Base-by-base conservation (phyloP, 2,888 invertebrate species). In the Dermolepida albohirtum region DNA sequence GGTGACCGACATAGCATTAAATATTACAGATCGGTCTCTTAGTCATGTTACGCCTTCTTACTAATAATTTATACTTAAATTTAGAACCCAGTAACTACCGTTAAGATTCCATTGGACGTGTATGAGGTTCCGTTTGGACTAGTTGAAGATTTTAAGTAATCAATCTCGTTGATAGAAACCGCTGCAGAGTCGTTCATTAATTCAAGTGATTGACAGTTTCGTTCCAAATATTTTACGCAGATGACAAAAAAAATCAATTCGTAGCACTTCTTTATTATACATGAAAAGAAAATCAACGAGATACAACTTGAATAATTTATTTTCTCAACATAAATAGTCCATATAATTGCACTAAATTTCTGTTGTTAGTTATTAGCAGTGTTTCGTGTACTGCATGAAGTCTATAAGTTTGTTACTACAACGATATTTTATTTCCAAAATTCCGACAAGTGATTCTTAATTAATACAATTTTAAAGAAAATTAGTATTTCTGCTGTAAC, bases 1-100 rank as follows among this genome's bases (percentile, higher is more conserved):
- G 55, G 57, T 66, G 47, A 66, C 49, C 57, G 66, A 57, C 55
- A 55, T 66, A 66, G 57, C 49, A 49, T 55, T 66, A 66, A 57
- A 66, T 55, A 14, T 57, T 55, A 66, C 66, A 66, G 55, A 57
- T 55, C 66, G 17, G 39, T 55, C 44, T 54, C 44, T 54, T 54
- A 54, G 14, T 63, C 63, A 49, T 34, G 65, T 47, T 54, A 65
- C 65, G 65, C 65, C 65, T 54, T 63, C 43, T 54, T 65, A 22
- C 49, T 22, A 57, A 57, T 55, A 55, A 66, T 55, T 57, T 55
- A 55, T 55, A 12, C 22, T 11, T 17, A 22, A n/a, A 22, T 43
- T 43, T 47, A 17, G 41, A 16, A 55, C 17, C 22, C 10, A n/a
- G 5, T 59, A 59, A 59, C 43, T 44, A 44, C 44, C 43, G 59